These are phyloP conservation scores for Sciurus carolinensis DNA, from an alignment of 2,797 vertebrate species.

Conservation along the genomic window DNA sequence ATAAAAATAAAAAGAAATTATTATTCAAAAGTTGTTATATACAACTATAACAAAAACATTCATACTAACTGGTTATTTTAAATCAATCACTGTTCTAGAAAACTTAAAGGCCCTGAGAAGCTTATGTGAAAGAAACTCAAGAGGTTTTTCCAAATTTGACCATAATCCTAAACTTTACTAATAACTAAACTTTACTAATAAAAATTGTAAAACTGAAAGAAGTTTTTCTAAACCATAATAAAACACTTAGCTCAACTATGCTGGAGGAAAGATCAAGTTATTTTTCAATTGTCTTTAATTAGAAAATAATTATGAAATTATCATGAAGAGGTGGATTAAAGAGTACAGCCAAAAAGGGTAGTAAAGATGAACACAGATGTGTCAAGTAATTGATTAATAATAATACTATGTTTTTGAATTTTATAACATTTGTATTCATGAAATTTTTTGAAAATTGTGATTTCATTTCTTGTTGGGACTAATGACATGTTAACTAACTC, in stretches of 20 bases:
- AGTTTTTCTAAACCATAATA: conserved; percentile 10
- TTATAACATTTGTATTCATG: not conserved
- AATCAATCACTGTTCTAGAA: conserved; percentile 16
- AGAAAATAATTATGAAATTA: conserved; percentile 33
- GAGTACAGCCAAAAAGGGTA: not conserved
- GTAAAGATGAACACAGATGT: not conserved
- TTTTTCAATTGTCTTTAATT: not conserved
- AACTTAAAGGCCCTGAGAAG: not conserved
- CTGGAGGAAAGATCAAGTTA: conserved; percentile 13
- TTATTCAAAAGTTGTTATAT: not conserved
- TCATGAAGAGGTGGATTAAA: not conserved
- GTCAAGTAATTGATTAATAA: not conserved
- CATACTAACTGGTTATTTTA: not conserved
- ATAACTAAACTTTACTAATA: not conserved
- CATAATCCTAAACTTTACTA: not conserved
- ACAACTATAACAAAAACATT: not conserved
- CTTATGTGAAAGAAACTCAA: not conserved
- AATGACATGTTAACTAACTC: too few relatives aligned
- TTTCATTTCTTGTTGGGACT: not conserved
- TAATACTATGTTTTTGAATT: not conserved
- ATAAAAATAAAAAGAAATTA: not conserved
- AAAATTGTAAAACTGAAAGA: not conserved
- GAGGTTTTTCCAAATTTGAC: not conserved
- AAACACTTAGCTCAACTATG: not conserved
- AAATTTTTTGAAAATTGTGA: not conserved